These are phyloP conservation scores for Podarcis cretensis DNA, from an alignment of 2,113 vertebrate genomes.

Conservation along the genomic window DNA sequence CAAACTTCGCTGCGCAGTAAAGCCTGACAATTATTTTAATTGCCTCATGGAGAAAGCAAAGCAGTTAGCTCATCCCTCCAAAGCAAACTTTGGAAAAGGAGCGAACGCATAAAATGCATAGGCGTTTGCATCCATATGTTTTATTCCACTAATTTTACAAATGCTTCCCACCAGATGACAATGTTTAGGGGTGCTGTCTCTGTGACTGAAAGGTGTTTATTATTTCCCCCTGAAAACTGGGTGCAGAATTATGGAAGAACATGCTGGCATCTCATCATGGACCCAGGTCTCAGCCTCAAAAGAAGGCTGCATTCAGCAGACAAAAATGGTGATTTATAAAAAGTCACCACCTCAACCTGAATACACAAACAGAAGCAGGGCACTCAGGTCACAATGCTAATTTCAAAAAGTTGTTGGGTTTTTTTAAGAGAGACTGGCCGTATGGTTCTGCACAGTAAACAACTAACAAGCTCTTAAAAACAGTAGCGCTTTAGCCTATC, in stretches of 20 bases:
- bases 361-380: neutral
- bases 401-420: neutral
- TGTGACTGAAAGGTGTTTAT: neutral
- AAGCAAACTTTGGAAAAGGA: slow-evolving; percentile 29
- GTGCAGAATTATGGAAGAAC: neutral
- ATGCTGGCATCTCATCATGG: neutral
- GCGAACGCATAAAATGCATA: too few relatives aligned
- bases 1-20: slow-evolving; percentile 34
- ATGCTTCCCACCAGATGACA: neutral
- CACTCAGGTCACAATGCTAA: neutral
- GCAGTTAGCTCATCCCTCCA: slow-evolving; percentile 68
- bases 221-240: neutral
- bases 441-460: neutral
- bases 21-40: slow-evolving; percentile 55
- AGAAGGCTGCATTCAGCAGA: neutral
- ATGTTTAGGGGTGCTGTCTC: neutral
- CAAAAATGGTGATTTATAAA: neutral
- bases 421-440: neutral
- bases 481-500: neutral
- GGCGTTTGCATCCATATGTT: neutral
- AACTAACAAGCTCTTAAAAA: neutral
- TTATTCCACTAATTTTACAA: neutral
- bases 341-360: neutral
- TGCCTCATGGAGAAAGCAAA: slow-evolving; percentile 43
- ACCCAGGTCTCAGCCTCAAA: neutral